A percentile compares a stretch with the other conserved stretches of the same genome.
phyloP scores from a whole-genome alignment of 2,888 invertebrate genomes.

The Himalopsyche japonica region DNA sequence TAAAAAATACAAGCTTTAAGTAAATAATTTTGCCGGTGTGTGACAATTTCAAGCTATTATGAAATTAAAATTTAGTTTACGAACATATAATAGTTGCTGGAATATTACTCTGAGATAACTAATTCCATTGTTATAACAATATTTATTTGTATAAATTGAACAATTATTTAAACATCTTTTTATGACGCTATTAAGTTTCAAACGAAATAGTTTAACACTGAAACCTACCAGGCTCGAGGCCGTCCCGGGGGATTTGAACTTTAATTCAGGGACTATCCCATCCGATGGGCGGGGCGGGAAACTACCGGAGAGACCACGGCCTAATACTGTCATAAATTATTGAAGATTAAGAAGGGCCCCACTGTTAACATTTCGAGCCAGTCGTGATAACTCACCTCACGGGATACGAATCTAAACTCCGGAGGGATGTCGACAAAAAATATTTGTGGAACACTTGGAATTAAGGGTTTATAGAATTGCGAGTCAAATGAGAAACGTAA shows the following conservation, averaged over 20 bases:
- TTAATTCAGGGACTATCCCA: neutral
- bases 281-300: neutral
- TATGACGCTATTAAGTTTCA: neutral
- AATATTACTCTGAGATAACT: too few relatives aligned
- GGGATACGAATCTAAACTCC: neutral
- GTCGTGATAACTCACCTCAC: neutral
- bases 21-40: too few relatives aligned
- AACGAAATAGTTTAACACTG: neutral
- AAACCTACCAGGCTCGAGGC: neutral
- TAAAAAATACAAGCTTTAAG: too few relatives aligned
- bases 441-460: neutral
- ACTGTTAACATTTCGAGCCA: neutral
- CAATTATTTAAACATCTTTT: neutral
- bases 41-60: too few relatives aligned
- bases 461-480: neutral
- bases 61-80: too few relatives aligned
- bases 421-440: neutral
- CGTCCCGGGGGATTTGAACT: neutral
- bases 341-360: slow-evolving; percentile 4
- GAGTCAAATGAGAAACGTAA: neutral
- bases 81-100: too few relatives aligned
- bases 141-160: too few relatives aligned
- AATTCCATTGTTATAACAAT: too few relatives aligned
- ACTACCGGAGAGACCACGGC: neutral
- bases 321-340: slow-evolving; percentile 4